Conservation (phyloP, 1,140 invertebrate species). For the Drosophila subpulchrella region DNA sequence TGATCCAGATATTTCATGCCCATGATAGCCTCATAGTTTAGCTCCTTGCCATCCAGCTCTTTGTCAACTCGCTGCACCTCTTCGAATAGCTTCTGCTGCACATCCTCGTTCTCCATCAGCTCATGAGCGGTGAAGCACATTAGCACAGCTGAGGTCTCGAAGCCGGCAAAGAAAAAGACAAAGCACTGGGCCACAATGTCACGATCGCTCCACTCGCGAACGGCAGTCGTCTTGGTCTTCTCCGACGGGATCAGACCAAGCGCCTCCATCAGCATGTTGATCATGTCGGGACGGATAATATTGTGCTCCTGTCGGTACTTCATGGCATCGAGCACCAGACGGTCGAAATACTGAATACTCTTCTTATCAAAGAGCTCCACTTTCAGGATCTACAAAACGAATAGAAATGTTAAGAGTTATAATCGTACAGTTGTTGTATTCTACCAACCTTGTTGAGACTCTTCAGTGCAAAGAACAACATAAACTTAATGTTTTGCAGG, state of each 20-base stretch:
- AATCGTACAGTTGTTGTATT: neutral
- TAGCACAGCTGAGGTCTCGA: conserved; percentile 87
- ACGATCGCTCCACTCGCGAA: conserved; percentile 85
- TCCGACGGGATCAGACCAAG: conserved; percentile 84
- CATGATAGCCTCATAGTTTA: conserved; percentile 85
- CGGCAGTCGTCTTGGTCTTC: conserved; percentile 54
- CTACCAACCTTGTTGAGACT: conserved; percentile 42
- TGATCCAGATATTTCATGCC: conserved; percentile 85
- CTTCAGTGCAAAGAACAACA: conserved; percentile 42
- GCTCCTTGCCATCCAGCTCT: conserved; percentile 59
- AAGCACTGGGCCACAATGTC: conserved; percentile 88
- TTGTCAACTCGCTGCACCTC: conserved; percentile 85
- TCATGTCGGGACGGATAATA: conserved; percentile 86
- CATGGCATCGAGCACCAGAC: conserved; percentile 85
- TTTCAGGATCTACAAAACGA: conserved; percentile 44
- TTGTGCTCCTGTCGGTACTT: conserved; percentile 84
- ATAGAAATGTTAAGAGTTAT: no score
- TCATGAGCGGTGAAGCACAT: conserved; percentile 86
- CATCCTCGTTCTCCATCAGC: conserved; percentile 86
- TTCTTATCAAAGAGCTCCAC: conserved; percentile 67
- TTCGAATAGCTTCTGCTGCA: conserved; percentile 86
- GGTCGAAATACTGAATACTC: conserved; percentile 64
- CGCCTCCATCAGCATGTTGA: conserved; percentile 86
- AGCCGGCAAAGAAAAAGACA: conserved; percentile 88
- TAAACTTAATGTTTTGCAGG: conserved; percentile 59